phyloP scores from a whole-genome alignment of 2,888 invertebrate genomes.

The Pachycephus smyrnensis region DNA sequence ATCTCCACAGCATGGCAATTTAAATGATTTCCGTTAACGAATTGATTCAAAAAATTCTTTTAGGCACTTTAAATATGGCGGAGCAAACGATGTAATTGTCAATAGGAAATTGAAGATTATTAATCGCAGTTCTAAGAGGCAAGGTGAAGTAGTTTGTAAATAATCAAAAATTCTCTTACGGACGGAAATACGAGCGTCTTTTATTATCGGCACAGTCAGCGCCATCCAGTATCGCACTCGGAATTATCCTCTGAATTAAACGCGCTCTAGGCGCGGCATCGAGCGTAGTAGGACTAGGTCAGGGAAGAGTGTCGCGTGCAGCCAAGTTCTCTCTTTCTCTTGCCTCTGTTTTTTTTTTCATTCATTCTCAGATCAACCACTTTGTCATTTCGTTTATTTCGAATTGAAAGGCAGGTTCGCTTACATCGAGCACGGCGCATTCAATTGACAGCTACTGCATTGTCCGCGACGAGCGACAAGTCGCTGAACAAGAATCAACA shows the following conservation, averaged over 20 bases:
- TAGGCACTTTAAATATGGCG: no score
- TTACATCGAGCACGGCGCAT: not conserved
- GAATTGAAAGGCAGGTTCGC: not conserved
- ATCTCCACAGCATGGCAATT: not conserved
- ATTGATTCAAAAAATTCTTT: not conserved
- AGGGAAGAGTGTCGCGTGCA: not conserved
- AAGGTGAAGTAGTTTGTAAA: no score
- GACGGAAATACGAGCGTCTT: constrained; percentile 4
- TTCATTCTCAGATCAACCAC: not conserved
- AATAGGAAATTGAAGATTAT: no score
- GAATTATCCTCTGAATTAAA: constrained; percentile 28
- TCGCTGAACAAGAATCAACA: not conserved
- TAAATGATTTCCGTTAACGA: not conserved
- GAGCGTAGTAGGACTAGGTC: constrained; percentile 6
- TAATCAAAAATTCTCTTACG: no score
- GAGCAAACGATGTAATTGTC: no score
- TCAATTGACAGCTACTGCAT: not conserved
- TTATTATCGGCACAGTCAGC: constrained; percentile 19
- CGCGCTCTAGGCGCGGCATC: constrained; percentile 12
- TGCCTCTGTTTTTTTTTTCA: constrained; percentile 15
- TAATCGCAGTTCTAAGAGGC: no score
- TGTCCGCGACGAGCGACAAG: not conserved
- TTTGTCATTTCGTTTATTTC: not conserved
- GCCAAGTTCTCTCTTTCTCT: not conserved
- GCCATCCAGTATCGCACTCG: constrained; percentile 1